Evolutionary conservation across 1,140 invertebrate genomes (phyloP), one percentile per base, ranked within the genome.

Genomic region (Agrypnia vestita): DNA sequence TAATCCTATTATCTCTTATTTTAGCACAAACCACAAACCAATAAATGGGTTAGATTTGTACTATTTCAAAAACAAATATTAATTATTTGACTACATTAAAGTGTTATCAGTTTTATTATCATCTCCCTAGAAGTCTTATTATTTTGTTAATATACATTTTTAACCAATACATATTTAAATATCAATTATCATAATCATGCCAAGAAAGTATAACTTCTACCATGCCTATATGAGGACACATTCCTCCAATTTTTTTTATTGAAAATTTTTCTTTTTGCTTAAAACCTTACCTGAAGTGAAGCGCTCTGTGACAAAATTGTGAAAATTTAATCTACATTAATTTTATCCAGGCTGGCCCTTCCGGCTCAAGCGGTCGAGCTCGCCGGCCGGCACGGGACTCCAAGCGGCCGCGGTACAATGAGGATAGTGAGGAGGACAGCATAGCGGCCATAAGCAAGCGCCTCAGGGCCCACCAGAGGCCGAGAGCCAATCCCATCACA

Each of bases 391-490:
- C 79, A 8, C 84, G 88, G 83, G 91, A 83, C 79, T 87, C 82
- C 49, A 91, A 91, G 67, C 90, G 91, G 17, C 90, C 90, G 4
- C 89, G 87, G 8, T 93, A 93, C 84, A 93, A 93, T 84, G 92
- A 93, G 84, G 91, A 93, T 83, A 92, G 91, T 80, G 90, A 91
- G 80, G 92, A 93, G 81, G 92, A 93, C 83, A 91, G 89, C 51
- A 89, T 89, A 56, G 87, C 87, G 12, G 86, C 86, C 80, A 90
- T 88, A 85, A 89, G 87, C 84, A 89, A 89, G 84, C 84, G 88
- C 3, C 72, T 84, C 80, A 86, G 86, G 77, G 86, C 85, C 75
- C 85, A 85, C 72, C 84, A 84, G 75, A 80, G 83, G n/a, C 84
- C 84, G n/a, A 81, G 47, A n/a, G 80, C 82, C 4, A 84, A 82